A percentile compares a stretch with the other conserved stretches of the same genome.
These are phyloP conservation scores for Leptoteleia sp. DNA, from an alignment of 1,140 invertebrate species.

Conservation along the genomic window DNA sequence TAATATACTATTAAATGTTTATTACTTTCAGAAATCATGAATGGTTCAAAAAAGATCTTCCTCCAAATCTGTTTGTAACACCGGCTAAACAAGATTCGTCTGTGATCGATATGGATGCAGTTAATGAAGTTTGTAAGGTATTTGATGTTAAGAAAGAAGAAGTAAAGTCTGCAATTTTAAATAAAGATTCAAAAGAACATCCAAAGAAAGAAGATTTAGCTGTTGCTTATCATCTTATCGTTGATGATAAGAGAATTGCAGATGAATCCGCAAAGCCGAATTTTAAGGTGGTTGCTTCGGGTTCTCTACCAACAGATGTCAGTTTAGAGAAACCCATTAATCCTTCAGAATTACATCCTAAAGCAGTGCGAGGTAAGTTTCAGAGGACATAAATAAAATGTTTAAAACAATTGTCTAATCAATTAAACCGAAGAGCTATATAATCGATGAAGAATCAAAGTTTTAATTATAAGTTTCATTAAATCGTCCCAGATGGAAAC, in stretches of 20 bases:
- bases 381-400: no score
- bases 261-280: slow-evolving; percentile 96
- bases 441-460: no score
- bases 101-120: slow-evolving; percentile 97
- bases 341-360: slow-evolving; percentile 92
- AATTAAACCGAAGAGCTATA: no score
- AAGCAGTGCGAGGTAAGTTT: slow-evolving; percentile 93
- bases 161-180: slow-evolving; percentile 95
- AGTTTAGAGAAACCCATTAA: slow-evolving; percentile 78
- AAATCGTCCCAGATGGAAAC: no score
- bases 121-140: slow-evolving; percentile 96
- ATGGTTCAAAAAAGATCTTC: slow-evolving; percentile 99
- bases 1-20: no score
- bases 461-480: no score
- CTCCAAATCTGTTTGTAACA: slow-evolving; percentile 97
- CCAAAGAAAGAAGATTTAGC: no score
- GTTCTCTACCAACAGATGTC: slow-evolving; percentile 86
- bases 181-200: slow-evolving; percentile 99
- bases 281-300: slow-evolving; percentile 95
- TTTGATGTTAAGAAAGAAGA: slow-evolving; percentile 96
- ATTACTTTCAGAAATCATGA: slow-evolving; percentile 94
- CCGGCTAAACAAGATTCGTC: slow-evolving; percentile 98
- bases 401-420: no score
- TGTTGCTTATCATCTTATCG: slow-evolving; percentile 99
- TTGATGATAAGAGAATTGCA: slow-evolving; percentile 98